phyloP scores from a whole-genome alignment of 1,140 invertebrate species.

The Vanessa tameamea region DNA sequence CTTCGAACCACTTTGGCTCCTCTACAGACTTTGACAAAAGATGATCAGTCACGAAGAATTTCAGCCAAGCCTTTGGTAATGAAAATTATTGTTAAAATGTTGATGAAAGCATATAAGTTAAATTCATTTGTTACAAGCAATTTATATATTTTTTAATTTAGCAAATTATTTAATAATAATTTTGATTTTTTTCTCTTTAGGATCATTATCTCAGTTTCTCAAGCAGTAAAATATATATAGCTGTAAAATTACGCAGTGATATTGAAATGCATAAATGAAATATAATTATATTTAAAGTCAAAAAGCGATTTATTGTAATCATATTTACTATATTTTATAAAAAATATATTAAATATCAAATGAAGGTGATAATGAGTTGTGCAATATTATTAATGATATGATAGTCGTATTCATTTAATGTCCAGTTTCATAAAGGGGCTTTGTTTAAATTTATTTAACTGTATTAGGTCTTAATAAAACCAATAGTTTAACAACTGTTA shows the following conservation, averaged over 20 bases:
- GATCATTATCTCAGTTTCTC: too few relatives aligned
- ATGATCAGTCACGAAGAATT: constrained; percentile 80
- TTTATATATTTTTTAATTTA: too few relatives aligned
- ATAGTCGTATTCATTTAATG: not conserved
- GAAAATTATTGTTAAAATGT: constrained; percentile 56
- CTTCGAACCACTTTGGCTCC: constrained; percentile 75
- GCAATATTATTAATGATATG: not conserved
- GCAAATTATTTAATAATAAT: too few relatives aligned
- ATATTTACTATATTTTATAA: too few relatives aligned
- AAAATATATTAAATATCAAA: not conserved
- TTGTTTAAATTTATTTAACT: constrained; percentile 42
- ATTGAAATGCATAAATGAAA: too few relatives aligned
- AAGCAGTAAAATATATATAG: too few relatives aligned
- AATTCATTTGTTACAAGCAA: constrained; percentile 5
- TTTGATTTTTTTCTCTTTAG: too few relatives aligned
- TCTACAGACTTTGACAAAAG: constrained; percentile 75
- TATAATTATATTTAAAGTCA: too few relatives aligned
- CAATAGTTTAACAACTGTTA: not conserved
- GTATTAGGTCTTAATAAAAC: not conserved
- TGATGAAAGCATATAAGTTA: constrained; percentile 31
- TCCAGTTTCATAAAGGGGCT: constrained; percentile 79
- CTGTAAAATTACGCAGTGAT: too few relatives aligned
- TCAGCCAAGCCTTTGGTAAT: constrained; percentile 80
- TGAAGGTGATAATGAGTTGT: not conserved
- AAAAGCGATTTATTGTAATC: too few relatives aligned